Evolutionary conservation across 1,140 invertebrate genomes (phyloP).

Genomic region (Saccostrea echinata): DNA sequence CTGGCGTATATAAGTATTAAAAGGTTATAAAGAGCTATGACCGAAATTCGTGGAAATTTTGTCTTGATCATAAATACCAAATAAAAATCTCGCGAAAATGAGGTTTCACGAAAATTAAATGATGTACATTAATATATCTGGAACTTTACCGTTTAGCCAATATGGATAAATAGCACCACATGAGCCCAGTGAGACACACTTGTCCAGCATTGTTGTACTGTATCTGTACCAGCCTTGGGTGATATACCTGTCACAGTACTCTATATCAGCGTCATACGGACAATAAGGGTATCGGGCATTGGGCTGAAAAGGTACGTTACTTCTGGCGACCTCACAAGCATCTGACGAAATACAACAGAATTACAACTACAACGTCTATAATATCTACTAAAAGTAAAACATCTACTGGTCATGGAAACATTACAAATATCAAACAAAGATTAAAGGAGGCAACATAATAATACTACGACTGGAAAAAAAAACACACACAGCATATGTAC

Average conservation of each 20-base stretch:
- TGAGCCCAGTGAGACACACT: not conserved
- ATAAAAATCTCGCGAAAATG: too few relatives aligned
- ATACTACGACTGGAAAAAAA: too few relatives aligned
- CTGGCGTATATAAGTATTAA: too few relatives aligned
- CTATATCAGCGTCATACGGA: not conserved
- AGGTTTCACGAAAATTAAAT: not conserved
- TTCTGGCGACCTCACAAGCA: not conserved
- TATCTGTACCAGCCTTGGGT: not conserved
- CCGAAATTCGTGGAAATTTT: too few relatives aligned
- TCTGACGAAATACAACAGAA: not conserved
- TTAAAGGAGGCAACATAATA: too few relatives aligned
- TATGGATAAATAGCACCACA: not conserved
- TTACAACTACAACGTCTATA: too few relatives aligned
- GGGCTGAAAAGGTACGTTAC: not conserved
- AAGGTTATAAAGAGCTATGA: too few relatives aligned
- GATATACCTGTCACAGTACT: not conserved
- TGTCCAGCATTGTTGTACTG: not conserved
- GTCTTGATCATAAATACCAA: too few relatives aligned
- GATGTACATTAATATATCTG: not conserved
- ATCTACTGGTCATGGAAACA: too few relatives aligned
- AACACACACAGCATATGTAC: too few relatives aligned
- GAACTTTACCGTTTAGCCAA: not conserved
- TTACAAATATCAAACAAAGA: too few relatives aligned
- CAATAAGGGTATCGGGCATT: not conserved
- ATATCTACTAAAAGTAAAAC: too few relatives aligned